A percentile compares a stretch with the other conserved stretches of the same genome.
phyloP scores from a whole-genome alignment of 92 coral and sea anemone species.

The Pocillopora grandis region DNA sequence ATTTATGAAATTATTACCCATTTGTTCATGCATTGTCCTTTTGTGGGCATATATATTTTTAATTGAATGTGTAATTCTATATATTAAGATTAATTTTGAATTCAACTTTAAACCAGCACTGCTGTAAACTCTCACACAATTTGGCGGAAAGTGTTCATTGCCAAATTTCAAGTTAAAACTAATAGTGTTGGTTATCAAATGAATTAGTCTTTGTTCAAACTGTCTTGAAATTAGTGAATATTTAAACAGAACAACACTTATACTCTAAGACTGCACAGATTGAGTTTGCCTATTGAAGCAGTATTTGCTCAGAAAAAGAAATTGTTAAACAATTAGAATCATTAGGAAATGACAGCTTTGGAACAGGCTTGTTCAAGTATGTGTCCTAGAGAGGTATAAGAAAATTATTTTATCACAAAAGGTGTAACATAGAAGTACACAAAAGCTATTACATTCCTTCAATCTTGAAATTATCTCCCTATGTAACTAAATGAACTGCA shows the following conservation, averaged over 20 bases:
- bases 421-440: neutral
- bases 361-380: conserved; percentile 43
- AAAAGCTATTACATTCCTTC: neutral
- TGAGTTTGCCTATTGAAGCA: neutral
- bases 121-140: too few relatives aligned
- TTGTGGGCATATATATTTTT: too few relatives aligned
- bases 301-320: neutral
- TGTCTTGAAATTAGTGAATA: neutral
- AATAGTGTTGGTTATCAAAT: neutral
- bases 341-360: conserved; percentile 23
- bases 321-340: neutral
- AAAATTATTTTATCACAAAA: conserved; percentile 36
- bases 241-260: neutral
- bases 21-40: too few relatives aligned
- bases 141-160: too few relatives aligned
- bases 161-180: too few relatives aligned
- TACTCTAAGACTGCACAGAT: neutral
- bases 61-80: too few relatives aligned
- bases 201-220: neutral
- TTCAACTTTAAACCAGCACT: too few relatives aligned
- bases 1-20: too few relatives aligned
- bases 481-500: neutral
- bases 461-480: neutral
- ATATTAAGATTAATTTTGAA: too few relatives aligned
- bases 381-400: conserved; percentile 50